Base-by-base conservation (phyloP, 2,797 vertebrate genomes). In the Poeciliopsis presidionis region DNA sequence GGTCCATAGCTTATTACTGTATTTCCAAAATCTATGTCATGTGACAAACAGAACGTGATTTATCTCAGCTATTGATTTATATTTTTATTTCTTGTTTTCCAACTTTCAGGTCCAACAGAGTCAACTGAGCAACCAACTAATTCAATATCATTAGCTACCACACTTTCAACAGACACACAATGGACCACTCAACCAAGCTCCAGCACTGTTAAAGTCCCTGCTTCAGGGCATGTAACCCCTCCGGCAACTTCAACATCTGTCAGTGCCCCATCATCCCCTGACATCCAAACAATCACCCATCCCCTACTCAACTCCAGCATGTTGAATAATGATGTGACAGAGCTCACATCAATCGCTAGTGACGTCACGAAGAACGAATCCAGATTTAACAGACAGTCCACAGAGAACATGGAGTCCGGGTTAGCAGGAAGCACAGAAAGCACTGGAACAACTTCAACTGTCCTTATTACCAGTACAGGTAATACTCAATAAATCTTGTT, bases 61-160 rank as follows among this genome's bases (percentile, higher is more conserved):
- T 20, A 63, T 20, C 14, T 20, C 18, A 61, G 59, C 30, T 30
- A 61, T 63, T 14, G 5, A 20, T 33, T 67, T 22, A 13, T 78
- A 33, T 57, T 25, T 51, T 59, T 69, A 49, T 67, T 28, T 6
- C 0, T 28, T 30, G 78, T 71, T 69, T 79, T 73, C 57, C 1
- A 30, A 73, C 45, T 84, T 83, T 67, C 84, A 91, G 89, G 70
- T 87, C 22, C 57, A 22, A 76, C 86, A 20, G n/a, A 33, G 28
- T 49, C 81, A 33, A 28, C 75, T 4, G 73, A 53, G n/a, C 30
- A 28, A 74, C n/a, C 59, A 70, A 80, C 22, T 4, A 13, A 69
- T 53, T 57, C 80, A 45, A 81, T 82, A n/a, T 57, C 86, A 4
- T n/a, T 4, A 3, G 83, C 79, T 57, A 41, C 25, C 0, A 53